Conservation (phyloP, 2,797 vertebrate species). For the Gadopsis bispinosus region DNA sequence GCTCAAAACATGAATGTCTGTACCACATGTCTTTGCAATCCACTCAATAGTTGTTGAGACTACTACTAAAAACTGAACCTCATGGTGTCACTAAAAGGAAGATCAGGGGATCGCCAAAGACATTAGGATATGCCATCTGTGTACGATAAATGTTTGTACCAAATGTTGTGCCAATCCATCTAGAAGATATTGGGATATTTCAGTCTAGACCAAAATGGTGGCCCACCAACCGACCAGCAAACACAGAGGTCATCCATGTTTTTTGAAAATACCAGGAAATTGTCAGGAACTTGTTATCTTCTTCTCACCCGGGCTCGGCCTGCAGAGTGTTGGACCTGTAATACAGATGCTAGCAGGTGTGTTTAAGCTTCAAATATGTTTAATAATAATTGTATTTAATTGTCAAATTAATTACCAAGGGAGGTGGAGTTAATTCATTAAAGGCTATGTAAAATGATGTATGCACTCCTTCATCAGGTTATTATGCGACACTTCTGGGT, state of each 20-base stretch:
- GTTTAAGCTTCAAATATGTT: neutral
- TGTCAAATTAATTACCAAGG: neutral
- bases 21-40: neutral
- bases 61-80: neutral
- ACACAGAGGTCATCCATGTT: neutral
- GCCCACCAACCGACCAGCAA: neutral
- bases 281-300: neutral
- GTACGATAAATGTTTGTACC: neutral
- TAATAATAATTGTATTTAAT: neutral
- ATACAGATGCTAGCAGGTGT: constrained; percentile 4
- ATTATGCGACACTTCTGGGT: constrained; percentile 19
- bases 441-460: neutral
- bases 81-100: neutral
- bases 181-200: neutral
- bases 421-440: neutral
- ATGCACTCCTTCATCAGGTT: neutral
- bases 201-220: too few relatives aligned
- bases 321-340: neutral
- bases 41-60: neutral
- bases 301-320: too few relatives aligned
- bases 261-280: neutral
- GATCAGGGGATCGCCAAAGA: neutral
- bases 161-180: neutral
- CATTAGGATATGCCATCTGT: neutral
- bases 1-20: neutral